Conservation (phyloP, 2,888 invertebrate genomes). For the Camptogramma bilineatum region DNA sequence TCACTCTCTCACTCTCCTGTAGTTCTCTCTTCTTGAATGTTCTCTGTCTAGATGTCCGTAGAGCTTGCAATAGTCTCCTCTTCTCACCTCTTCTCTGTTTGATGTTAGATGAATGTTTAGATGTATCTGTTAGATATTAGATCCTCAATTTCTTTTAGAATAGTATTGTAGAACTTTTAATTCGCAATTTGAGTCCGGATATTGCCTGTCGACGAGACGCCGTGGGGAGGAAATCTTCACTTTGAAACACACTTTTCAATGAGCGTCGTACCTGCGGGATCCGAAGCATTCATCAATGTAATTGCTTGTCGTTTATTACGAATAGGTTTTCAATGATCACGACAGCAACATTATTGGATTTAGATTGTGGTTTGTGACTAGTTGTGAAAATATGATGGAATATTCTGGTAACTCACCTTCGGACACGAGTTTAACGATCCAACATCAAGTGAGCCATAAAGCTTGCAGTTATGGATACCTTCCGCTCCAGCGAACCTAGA, state of each 20-base stretch:
- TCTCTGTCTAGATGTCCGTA: conserved; percentile 41
- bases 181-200: not conserved
- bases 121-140: conserved; percentile 33
- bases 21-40: conserved; percentile 37
- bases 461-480: too few species aligned
- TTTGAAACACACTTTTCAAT: not conserved
- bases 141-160: conserved; percentile 5
- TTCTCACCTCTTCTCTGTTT: conserved; percentile 36
- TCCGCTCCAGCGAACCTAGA: too few species aligned
- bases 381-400: too few species aligned
- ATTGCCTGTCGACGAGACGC: not conserved
- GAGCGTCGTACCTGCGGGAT: not conserved
- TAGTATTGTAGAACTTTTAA: conserved; percentile 15
- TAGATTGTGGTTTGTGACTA: too few species aligned
- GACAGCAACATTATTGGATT: too few species aligned
- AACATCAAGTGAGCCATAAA: too few species aligned
- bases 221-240: not conserved
- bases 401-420: too few species aligned
- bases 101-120: conserved; percentile 38
- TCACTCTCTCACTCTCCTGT: conserved; percentile 32
- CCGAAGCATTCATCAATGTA: not conserved
- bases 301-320: too few species aligned
- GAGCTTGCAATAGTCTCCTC: conserved; percentile 39
- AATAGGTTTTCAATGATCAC: too few species aligned
- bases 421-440: too few species aligned